Evolutionary conservation across 2,888 invertebrate species (phyloP).

Genomic region (Caenorhabditis doughertyi): DNA sequence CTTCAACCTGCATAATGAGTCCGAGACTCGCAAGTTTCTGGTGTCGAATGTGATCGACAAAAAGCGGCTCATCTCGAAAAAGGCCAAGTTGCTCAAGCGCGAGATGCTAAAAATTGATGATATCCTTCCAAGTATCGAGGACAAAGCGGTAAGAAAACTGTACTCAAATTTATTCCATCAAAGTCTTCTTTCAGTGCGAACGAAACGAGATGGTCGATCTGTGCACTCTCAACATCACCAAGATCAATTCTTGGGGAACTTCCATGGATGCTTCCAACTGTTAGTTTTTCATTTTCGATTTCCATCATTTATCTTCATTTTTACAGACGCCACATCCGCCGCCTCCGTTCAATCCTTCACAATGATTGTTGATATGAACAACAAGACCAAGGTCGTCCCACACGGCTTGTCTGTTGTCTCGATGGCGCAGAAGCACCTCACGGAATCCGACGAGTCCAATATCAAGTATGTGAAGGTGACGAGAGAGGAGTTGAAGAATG

Average conservation of each 20-base stretch:
- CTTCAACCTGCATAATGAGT: neutral
- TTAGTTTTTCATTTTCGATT: neutral
- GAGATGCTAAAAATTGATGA: neutral
- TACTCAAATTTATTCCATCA: neutral
- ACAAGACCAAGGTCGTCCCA: neutral
- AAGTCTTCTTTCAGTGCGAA: neutral
- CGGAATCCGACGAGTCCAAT: neutral
- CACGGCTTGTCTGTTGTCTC: neutral
- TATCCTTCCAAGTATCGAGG: neutral
- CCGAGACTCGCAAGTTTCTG: neutral
- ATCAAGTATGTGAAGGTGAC: neutral
- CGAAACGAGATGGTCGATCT: neutral
- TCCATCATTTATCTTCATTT: neutral
- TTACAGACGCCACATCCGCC: neutral
- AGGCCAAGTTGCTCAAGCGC: neutral
- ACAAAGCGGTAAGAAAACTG: neutral
- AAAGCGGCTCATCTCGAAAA: neutral
- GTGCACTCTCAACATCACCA: neutral
- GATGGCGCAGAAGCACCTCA: neutral
- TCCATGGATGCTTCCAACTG: neutral
- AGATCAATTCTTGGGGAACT: neutral
- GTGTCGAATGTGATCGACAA: neutral
- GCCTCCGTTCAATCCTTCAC: conserved; percentile 1
- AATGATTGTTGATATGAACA: neutral
- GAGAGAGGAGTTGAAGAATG: neutral